Conservation (phyloP, 2,888 invertebrate species). For the Caenorhabditis plicata region DNA sequence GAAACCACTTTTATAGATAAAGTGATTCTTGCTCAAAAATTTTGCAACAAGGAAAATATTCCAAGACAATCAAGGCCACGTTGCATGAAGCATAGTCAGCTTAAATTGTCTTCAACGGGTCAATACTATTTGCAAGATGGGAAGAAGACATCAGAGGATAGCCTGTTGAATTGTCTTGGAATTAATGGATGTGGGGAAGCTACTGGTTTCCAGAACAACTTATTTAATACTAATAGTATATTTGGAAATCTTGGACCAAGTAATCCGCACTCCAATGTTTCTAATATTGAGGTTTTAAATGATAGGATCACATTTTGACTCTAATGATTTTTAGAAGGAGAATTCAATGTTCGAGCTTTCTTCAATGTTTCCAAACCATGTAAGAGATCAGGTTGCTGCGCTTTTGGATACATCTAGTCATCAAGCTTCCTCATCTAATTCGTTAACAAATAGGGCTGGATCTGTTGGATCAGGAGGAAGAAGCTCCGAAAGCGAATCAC, state of each 20-base stretch:
- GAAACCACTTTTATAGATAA: no score
- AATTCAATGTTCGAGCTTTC: conserved; percentile 12
- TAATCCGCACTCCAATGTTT: no score
- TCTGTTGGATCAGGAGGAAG: conserved; percentile 17
- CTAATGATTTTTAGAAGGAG: conserved; percentile 9
- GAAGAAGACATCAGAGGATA: conserved; percentile 24
- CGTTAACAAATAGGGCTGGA: conserved; percentile 6
- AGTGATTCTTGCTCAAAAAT: no score
- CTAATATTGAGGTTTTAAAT: no score
- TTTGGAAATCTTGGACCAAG: no score
- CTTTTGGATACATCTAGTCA: conserved; percentile 28
- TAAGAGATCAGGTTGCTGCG: conserved; percentile 24
- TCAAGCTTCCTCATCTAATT: conserved; percentile 9
- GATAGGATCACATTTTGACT: no score
- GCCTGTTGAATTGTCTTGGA: conserved; percentile 30
- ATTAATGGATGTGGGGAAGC: conserved; percentile 14
- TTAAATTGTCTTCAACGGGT: conserved; percentile 27
- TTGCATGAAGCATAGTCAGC: conserved; percentile 23
- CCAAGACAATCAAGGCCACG: conserved; percentile 2
- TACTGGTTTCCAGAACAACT: no score
- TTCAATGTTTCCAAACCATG: conserved; percentile 23
- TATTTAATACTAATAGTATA: no score
- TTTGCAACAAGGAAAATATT: no score
- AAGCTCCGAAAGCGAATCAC: conserved; percentile 23
- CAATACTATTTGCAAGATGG: conserved; percentile 31